Percentiles rank a stretch among this genome's conserved stretches.
These are phyloP conservation scores for Hyaena hyaena DNA, from an alignment of 2,113 vertebrate species.

Conservation along the genomic window DNA sequence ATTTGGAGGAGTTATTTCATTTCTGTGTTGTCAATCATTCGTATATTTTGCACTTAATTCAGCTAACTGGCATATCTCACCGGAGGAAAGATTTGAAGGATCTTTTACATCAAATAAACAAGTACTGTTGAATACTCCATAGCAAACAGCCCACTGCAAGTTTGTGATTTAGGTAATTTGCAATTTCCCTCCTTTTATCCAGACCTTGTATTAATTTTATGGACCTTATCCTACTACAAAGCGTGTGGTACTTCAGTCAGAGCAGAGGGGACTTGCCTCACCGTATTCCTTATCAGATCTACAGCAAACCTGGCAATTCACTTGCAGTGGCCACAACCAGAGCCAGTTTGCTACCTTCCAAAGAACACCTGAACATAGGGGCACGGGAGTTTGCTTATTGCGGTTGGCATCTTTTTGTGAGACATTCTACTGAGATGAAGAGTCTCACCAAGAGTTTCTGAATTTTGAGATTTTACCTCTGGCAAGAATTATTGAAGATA, in stretches of 20 bases:
- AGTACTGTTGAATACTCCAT: neutral
- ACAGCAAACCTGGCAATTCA: neutral
- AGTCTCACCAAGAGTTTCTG: neutral
- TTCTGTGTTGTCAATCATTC: neutral
- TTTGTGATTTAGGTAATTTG: neutral
- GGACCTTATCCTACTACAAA: neutral
- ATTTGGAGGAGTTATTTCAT: conserved; percentile 4
- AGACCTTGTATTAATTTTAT: neutral
- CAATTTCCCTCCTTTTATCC: neutral
- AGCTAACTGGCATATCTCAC: neutral
- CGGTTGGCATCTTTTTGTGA: neutral
- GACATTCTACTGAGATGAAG: neutral
- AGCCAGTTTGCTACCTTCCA: neutral
- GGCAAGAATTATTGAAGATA: conserved; percentile 5
- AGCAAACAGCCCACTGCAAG: neutral
- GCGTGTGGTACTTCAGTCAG: neutral
- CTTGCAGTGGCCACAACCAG: neutral
- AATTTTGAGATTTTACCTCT: conserved; percentile 37
- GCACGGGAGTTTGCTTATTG: neutral
- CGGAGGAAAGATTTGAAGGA: neutral
- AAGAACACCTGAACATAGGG: neutral
- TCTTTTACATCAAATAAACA: conserved; percentile 23
- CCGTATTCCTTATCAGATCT: neutral
- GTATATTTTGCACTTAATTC: neutral
- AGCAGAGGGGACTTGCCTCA: neutral